Base-by-base conservation (phyloP, 2,797 vertebrate genomes). In the Scolopax bukidnonensis region DNA sequence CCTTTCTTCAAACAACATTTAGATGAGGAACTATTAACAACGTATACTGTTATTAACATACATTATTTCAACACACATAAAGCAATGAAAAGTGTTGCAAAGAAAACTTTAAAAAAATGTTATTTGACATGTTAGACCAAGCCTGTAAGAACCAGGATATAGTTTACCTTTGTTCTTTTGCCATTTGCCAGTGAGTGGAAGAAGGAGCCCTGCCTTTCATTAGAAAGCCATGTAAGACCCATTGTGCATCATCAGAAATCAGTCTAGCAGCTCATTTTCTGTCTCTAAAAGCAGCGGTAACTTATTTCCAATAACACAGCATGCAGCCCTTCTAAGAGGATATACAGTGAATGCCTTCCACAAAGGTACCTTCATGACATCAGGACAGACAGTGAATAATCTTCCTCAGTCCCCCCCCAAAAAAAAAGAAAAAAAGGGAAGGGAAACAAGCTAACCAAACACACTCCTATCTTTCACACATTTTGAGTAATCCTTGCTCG, bases 1-100 rank as follows among this genome's bases (percentile, higher is more conserved):
- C 19, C 89, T 90, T 93, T 95, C 40, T 85, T 90, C 89, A 89
- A 50, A 32, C 85, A 95, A 67, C 13, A 23, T 81, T 63, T 88
- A 59, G 68, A 61, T 50, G 60, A 96, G 71, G 41, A 93, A 50
- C 11, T 64, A 63, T 71, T 86, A 81, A 67, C 30, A 57, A 43
- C 15, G 8, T 45, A 36, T 90, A 51, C 47, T 69, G 15, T 86
- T 78, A 79, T 71, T 86, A 88, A 48, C 33, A 91, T 14, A 75
- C 5, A 45, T 43, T 67, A 41, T 64, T 85, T 89, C 63, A 57
- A 43, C 43, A 32, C 12, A 8, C 73, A 47, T 47, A 89, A 94
- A 70, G 11, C 47, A 65, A 47, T 56, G 30, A 78, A 16, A 85
- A 40, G 7, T n/a, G 21, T 71, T 69, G 16, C n/a, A 78, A 50